Evolutionary conservation across 2,113 vertebrate species (phyloP), one percentile per base, ranked within the genome.

Genomic region (Nanorana parkeri): DNA sequence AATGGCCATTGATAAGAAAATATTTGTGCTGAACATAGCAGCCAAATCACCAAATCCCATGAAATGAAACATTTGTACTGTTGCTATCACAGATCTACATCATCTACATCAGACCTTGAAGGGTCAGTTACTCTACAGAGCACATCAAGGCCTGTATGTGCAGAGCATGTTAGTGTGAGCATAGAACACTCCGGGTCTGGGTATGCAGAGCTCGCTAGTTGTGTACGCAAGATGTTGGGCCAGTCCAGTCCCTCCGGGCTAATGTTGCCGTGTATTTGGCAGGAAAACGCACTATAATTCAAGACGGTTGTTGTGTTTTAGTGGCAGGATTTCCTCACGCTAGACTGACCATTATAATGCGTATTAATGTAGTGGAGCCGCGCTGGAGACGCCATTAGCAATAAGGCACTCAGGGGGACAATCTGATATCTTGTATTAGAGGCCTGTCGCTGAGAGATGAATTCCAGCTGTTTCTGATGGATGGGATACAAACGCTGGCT

Each of bases 301-400:
- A 28, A 20, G 47, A 58, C n/a, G 55, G 52, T 56, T 73, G 52
- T 58, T 73, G 13, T 17, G n/a, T 63, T n/a, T 29, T 55, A 24
- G 15, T 16, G 29, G 17, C 36, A 41, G 73, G 16, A 24, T 28
- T 55, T 28, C 73, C 56, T 61, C 32, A 63, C 58, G 73, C 20
- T 77, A 21, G 24, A 60, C 58, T 77, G 29, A 19, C 13, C 56
- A 36, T 32, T 64, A 64, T 28, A 23, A 77, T 77, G 41, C 28
- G 69, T 72, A 72, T 28, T 72, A 24, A 64, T 77, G 74, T 19
- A 29, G 19, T 76, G 73, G 29, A 76, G 29, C 56, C 56, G 2
- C 5, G 29, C 36, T 17, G 7, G 74, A 24, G 74, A 24, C 36
- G 63, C n/a, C 36, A 61, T 24, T 20, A 47, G 74, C 58, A 63